Percentiles rank a stretch among this genome's conserved stretches.
phyloP scores from a whole-genome alignment of 2,113 vertebrate species.

The Heptranchias perlo region DNA sequence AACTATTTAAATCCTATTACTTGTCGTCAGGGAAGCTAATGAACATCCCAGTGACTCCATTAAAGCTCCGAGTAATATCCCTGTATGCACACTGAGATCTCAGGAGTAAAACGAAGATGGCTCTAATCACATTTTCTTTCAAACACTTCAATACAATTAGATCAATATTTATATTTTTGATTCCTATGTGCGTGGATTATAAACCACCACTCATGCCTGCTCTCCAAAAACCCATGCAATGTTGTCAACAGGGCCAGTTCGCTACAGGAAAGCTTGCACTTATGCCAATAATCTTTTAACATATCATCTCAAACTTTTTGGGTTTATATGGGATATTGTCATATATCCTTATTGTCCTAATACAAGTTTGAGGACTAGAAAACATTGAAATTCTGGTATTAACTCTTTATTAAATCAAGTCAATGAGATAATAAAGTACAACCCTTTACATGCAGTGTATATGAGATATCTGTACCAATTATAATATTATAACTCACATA shows the following conservation, averaged over 20 bases:
- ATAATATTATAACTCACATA: no score
- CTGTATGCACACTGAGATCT: not conserved
- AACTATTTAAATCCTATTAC: not conserved
- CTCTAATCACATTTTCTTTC: not conserved
- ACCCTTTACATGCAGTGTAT: no score
- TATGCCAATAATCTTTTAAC: no score
- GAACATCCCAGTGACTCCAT: not conserved
- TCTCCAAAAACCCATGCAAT: not conserved
- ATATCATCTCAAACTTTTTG: no score
- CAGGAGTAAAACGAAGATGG: not conserved
- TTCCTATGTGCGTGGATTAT: not conserved
- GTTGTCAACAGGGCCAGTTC: not conserved
- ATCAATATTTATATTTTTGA: not conserved
- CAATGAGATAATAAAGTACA: no score
- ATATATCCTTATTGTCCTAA: no score
- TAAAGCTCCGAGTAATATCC: not conserved
- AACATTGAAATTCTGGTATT: no score
- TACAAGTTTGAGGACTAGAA: no score
- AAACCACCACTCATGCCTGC: not conserved
- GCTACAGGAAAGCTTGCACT: not conserved
- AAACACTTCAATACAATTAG: not conserved
- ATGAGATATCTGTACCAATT: no score
- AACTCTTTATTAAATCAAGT: no score
- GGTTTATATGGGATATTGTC: no score
- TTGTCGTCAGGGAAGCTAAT: not conserved